Conservation (phyloP, 2,888 invertebrate species). For the Chymomyza amoena region DNA sequence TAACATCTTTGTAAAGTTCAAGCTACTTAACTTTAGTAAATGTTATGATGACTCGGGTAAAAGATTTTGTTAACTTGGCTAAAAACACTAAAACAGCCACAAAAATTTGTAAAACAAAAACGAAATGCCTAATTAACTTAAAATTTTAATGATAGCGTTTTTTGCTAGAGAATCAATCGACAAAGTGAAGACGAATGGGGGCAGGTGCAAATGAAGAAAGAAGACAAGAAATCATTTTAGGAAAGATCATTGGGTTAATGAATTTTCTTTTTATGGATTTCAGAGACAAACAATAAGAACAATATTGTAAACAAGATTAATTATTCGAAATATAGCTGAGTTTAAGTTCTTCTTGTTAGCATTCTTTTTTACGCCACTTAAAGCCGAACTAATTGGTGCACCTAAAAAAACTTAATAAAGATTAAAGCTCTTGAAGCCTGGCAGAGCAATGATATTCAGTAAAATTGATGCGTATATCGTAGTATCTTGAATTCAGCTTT, state of each 20-base stretch:
- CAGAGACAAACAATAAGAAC: constrained; percentile 7
- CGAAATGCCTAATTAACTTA: constrained; percentile 44
- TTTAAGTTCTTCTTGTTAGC: no score
- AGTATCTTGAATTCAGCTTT: not conserved
- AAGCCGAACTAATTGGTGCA: no score
- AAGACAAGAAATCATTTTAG: constrained; percentile 15
- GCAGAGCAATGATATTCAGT: not conserved
- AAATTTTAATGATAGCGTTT: constrained; percentile 61
- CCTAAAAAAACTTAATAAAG: no score
- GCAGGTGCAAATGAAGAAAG: constrained; percentile 39
- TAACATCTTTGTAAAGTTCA: constrained; percentile 35
- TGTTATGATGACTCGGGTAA: not conserved
- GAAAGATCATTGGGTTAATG: constrained; percentile 34
- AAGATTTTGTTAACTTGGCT: constrained; percentile 14
- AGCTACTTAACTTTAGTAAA: not conserved
- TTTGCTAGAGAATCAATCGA: constrained; percentile 40
- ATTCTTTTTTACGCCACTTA: no score
- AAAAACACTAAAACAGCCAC: not conserved
- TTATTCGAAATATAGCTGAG: not conserved
- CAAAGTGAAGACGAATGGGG: constrained; percentile 25
- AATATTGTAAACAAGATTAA: not conserved
- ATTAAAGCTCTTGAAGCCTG: no score
- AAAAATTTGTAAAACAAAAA: constrained; percentile 6
- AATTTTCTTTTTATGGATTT: constrained; percentile 20
- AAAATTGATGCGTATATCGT: not conserved